phyloP scores from a whole-genome alignment of 1,140 invertebrate species.

The Acromyrmex charruanus region DNA sequence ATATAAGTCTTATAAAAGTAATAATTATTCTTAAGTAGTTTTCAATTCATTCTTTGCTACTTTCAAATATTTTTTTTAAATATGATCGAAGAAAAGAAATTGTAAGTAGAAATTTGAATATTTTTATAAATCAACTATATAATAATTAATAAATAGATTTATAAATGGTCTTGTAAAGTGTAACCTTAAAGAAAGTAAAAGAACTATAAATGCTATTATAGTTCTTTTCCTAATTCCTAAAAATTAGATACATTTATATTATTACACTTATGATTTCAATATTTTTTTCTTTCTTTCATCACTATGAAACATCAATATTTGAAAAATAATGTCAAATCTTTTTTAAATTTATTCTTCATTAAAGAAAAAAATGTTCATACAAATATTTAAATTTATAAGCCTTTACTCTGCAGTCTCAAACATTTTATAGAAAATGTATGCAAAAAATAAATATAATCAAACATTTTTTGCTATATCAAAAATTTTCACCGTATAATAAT shows the following conservation, averaged over 20 bases:
- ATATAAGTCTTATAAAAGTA: conserved; percentile 40
- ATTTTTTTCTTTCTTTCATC: conserved; percentile 51
- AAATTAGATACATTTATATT: conserved; percentile 57
- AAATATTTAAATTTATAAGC: conserved; percentile 13
- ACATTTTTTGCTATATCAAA: neutral
- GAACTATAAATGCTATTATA: conserved; percentile 47
- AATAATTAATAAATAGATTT: conserved; percentile 47
- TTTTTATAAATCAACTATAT: conserved; percentile 39
- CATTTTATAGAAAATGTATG: neutral
- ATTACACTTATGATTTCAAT: conserved; percentile 60
- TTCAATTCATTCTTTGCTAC: neutral
- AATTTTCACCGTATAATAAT: neutral
- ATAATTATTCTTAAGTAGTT: neutral
- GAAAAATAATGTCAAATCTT: conserved; percentile 35
- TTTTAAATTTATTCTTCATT: neutral
- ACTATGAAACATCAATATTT: conserved; percentile 45
- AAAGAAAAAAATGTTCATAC: conserved; percentile 26
- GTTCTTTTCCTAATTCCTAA: conserved; percentile 4
- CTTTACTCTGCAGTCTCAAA: neutral
- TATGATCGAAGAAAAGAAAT: conserved; percentile 16
- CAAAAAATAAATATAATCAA: neutral
- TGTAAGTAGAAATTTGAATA: conserved; percentile 46
- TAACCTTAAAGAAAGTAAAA: conserved; percentile 42
- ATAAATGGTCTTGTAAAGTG: conserved; percentile 40
- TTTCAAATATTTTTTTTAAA: conserved; percentile 35